Evolutionary conservation across 2,797 vertebrate genomes (phyloP), one percentile per base, ranked within the genome.

Genomic region (Ambastaia sidthimunki): DNA sequence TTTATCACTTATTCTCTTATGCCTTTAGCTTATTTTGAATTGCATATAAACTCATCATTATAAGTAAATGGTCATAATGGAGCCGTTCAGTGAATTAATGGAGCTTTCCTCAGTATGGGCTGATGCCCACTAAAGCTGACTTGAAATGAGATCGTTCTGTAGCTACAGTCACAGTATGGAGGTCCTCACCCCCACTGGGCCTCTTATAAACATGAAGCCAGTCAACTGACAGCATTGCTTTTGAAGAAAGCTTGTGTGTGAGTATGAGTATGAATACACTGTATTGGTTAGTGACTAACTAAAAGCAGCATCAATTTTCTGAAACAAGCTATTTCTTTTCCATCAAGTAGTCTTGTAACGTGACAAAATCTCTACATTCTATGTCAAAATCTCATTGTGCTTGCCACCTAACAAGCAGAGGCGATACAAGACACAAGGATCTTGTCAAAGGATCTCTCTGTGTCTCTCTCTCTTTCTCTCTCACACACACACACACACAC

Each of bases 121-220:
- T 47, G 47, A 55, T 15, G 16, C 34, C 60, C 15, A 0, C 55
- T 34, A 59, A 71, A 13, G 23, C 19, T 37, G 52, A 25, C 12
- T 34, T 48, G 37, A 28, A 82, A 78, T 18, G 19, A 71, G 41
- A 70, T 65, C 41, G 48, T 73, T 73, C 60, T 82, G 50, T 18
- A 23, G 50, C 50, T 74, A 25, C 60, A 57, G 28, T 54, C n/a
- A 41, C 68, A 71, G 68, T 75, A 50, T 66, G 74, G 52, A 66
- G 19, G 69, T 60, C 77, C 74, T 78, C 74, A 66, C 80, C 62
- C 63, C 74, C 44, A 73, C 74, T 71, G 68, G 19, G 80, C 25
- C 62, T 52, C 63, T 78, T 21, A 72, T 69, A 67, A 82, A 77
- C 62, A 80, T 71, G 31, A 54, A 41, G 47, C 50, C 21, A 55